These are phyloP conservation scores for Pitangus sulphuratus DNA, from an alignment of 2,797 vertebrate species.

Conservation along the genomic window DNA sequence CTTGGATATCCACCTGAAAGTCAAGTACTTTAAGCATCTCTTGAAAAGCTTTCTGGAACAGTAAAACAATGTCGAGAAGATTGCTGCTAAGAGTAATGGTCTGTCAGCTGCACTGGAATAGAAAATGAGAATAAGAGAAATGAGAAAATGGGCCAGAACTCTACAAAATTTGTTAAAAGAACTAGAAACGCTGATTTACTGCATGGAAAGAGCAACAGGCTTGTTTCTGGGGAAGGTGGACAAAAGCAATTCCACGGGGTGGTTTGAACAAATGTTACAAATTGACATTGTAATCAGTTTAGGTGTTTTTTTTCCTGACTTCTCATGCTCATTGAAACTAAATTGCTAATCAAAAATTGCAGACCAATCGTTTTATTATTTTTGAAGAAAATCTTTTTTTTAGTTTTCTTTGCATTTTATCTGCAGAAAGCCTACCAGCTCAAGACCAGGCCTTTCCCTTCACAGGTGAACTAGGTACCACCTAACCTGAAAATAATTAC, in stretches of 20 bases:
- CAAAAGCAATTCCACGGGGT: neutral
- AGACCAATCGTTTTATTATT: neutral
- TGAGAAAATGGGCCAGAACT: neutral
- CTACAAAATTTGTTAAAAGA: neutral
- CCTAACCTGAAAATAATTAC: conserved; percentile 50
- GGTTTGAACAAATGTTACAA: neutral
- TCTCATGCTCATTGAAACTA: neutral
- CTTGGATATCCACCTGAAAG: neutral
- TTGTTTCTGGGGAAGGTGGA: neutral
- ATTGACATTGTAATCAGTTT: neutral
- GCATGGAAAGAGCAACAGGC: neutral
- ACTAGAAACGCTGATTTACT: neutral
- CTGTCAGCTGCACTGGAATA: neutral
- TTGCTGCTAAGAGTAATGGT: neutral
- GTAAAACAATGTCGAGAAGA: neutral
- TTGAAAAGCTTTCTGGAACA: neutral
- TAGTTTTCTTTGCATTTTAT: conserved; percentile 77
- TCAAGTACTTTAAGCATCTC: neutral
- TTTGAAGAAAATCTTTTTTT: neutral
- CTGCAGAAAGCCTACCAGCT: conserved; percentile 79
- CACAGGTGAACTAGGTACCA: conserved; percentile 82
- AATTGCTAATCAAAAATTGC: neutral
- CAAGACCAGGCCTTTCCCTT: conserved; percentile 77
- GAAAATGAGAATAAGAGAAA: neutral
- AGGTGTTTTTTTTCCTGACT: neutral